Conservation (phyloP, 2,888 invertebrate genomes). For the Hyles lineata region DNA sequence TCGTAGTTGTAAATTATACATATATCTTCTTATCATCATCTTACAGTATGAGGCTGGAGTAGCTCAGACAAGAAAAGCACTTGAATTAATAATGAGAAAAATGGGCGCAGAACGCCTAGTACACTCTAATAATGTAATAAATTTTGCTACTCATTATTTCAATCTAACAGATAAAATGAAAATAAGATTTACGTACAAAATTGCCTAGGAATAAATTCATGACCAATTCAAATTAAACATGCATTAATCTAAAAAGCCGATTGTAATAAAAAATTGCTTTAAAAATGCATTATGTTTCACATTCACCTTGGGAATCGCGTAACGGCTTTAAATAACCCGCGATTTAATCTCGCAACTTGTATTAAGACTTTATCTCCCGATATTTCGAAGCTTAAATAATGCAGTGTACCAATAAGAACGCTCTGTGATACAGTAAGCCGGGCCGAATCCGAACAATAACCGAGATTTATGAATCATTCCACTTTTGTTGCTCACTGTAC, state of each 20-base stretch:
- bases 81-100: too few relatives aligned
- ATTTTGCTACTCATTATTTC: neutral
- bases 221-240: neutral
- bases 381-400: constrained; percentile 32
- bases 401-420: constrained; percentile 29
- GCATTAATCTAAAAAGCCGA: neutral
- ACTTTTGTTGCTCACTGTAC: constrained; percentile 45
- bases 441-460: constrained; percentile 45
- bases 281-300: constrained; percentile 7
- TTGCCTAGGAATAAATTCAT: neutral
- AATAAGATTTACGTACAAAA: neutral
- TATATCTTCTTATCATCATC: too few relatives aligned
- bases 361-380: constrained; percentile 30
- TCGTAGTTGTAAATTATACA: too few relatives aligned
- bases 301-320: constrained; percentile 11
- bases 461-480: constrained; percentile 49
- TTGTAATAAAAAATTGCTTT: neutral
- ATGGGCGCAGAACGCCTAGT: too few relatives aligned
- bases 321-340: neutral
- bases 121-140: neutral
- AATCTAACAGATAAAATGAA: too few relatives aligned
- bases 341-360: constrained; percentile 8
- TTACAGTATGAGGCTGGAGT: too few relatives aligned
- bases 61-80: too few relatives aligned
- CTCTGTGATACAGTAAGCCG: constrained; percentile 33